phyloP scores from a whole-genome alignment of 2,888 invertebrate species.

The Thereva nobilitata region DNA sequence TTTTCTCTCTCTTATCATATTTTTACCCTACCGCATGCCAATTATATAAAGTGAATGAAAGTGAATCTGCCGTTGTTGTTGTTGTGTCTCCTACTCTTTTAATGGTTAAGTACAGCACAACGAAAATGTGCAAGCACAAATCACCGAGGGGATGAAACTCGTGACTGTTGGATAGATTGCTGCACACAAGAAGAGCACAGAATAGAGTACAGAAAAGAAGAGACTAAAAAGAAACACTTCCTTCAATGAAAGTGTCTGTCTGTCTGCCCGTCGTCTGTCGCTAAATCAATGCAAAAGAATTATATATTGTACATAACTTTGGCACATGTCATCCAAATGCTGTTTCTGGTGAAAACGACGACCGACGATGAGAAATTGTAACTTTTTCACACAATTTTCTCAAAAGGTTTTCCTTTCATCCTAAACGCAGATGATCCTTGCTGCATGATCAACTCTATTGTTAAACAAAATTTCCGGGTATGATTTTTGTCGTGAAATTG shows the following conservation, averaged over 20 bases:
- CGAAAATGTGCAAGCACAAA: neutral
- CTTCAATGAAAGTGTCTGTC: too few relatives aligned
- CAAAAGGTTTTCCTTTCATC: neutral
- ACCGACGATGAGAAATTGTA: neutral
- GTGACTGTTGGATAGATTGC: neutral
- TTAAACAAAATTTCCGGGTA: too few relatives aligned
- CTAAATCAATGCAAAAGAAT: conserved; percentile 15
- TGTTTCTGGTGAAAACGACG: neutral
- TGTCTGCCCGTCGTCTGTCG: too few relatives aligned
- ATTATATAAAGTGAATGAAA: neutral
- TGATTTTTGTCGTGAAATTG: too few relatives aligned
- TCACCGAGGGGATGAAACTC: neutral
- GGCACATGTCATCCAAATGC: conserved; percentile 26
- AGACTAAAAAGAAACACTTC: too few relatives aligned
- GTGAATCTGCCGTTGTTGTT: neutral
- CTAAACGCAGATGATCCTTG: too few relatives aligned
- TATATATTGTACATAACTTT: neutral
- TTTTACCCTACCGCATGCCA: neutral
- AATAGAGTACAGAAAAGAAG: too few relatives aligned
- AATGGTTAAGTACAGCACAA: neutral
- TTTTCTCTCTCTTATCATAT: neutral
- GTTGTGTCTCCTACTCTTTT: too few relatives aligned
- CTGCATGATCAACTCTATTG: too few relatives aligned
- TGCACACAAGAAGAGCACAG: too few relatives aligned
- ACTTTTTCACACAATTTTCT: conserved; percentile 1